phyloP scores from a whole-genome alignment of 2,797 vertebrate genomes.

The Periophthalmus magnuspinnatus region DNA sequence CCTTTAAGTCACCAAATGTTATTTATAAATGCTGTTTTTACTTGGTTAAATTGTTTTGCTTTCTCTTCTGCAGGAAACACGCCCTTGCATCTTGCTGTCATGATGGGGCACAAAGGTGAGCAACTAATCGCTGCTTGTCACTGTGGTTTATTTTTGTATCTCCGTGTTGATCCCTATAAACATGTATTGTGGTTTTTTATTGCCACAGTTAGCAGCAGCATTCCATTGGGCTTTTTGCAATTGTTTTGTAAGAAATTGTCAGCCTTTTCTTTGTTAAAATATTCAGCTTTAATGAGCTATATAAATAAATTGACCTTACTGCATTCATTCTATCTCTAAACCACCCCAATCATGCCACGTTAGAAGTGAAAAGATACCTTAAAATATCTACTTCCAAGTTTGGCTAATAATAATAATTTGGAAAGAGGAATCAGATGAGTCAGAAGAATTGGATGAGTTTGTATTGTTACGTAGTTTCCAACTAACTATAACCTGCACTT shows the following conservation, averaged over 20 bases:
- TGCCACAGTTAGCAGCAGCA: background rate
- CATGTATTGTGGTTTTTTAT: background rate
- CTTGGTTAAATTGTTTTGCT: background rate
- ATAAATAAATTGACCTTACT: too few relatives aligned
- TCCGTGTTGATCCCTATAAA: background rate
- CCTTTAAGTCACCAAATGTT: background rate
- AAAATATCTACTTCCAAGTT: background rate
- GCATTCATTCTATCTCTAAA: too few relatives aligned
- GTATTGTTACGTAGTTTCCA: slow-evolving; percentile 41
- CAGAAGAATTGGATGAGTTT: slow-evolving; percentile 7
- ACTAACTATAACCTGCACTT: slow-evolving; percentile 22
- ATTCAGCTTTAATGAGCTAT: too few relatives aligned
- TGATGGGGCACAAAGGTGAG: slow-evolving; percentile 99
- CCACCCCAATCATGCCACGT: too few relatives aligned
- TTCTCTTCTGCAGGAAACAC: slow-evolving; percentile 86
- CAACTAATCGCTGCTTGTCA: slow-evolving; percentile 22
- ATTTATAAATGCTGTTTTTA: background rate
- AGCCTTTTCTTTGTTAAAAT: too few relatives aligned
- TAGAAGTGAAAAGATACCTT: too few relatives aligned
- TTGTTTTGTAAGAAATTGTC: background rate
- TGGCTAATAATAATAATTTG: slow-evolving; percentile 10
- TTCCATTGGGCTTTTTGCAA: background rate
- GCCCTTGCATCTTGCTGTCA: slow-evolving; percentile 96
- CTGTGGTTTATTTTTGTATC: slow-evolving; percentile 19
- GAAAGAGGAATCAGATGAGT: background rate